Base-by-base conservation (phyloP, 2,888 invertebrate species). In the Stegana nigrithorax region DNA sequence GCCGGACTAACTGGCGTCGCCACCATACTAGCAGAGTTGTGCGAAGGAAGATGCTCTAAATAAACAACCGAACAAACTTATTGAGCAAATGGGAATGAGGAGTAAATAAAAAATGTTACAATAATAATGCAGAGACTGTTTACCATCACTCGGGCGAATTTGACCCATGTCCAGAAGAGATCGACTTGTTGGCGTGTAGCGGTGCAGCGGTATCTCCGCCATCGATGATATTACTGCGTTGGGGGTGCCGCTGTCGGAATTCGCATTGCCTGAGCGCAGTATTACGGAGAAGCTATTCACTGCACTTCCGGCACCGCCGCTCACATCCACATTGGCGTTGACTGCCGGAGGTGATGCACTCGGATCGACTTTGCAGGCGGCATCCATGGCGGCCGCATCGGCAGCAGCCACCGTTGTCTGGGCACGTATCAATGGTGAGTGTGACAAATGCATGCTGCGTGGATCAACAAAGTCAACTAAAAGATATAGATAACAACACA, bases 1-100 rank as follows among this genome's bases (percentile, higher is more conserved):
- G 67, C 86, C 12, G 88, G 88, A 78, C 88, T 88, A 2, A 85
- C 83, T 8, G 87, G 85, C 81, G 88, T 87, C 45, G 88, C 84
- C 66, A 87, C 86, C 50, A 82, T 61, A n/a, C 77, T 63, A 0
- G 75, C 68, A 14, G 71, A 72, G 45, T 71, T 75, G 17, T 74
- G 76, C n/a, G n/a, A n/a, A n/a, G n/a, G n/a, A n/a, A n/a, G n/a
- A n/a, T n/a, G n/a, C n/a, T n/a, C n/a, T n/a, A n/a, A n/a, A n/a
- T n/a, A n/a, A n/a, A n/a, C n/a, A n/a, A n/a, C n/a, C n/a, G n/a
- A n/a, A n/a, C n/a, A n/a, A n/a, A n/a, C n/a, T n/a, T n/a, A n/a
- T n/a, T n/a, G n/a, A n/a, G n/a, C n/a, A n/a, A n/a, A n/a, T n/a
- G n/a, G n/a, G n/a, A n/a, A 42, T 73, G 74, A n/a, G 70, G 44